Conservation (phyloP, 2,797 vertebrate species). For the Eupleurogrammus muticus region DNA sequence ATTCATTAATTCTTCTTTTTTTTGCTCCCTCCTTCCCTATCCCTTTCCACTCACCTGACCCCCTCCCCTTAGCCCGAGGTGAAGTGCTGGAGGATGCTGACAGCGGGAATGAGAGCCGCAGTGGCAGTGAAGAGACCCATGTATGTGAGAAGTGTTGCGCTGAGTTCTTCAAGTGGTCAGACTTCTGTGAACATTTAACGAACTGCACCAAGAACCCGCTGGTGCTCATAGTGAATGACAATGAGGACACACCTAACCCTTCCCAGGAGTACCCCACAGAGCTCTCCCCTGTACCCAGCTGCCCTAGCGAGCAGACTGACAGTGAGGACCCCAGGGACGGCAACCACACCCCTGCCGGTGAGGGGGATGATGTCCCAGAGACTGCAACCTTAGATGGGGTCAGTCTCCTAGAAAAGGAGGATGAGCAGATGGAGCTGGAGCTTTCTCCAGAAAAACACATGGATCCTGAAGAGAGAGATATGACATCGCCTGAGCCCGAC, state of each 20-base stretch:
- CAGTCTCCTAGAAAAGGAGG: constrained; percentile 85
- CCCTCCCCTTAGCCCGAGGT: constrained; percentile 85
- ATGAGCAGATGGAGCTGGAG: constrained; percentile 96
- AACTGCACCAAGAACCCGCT: constrained; percentile 95
- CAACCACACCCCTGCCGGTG: constrained; percentile 80
- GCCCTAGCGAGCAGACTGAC: constrained; percentile 90
- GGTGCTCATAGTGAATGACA: constrained; percentile 96
- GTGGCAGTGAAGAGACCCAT: constrained; percentile 95
- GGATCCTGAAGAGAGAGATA: constrained; percentile 84
- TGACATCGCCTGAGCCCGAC: constrained; percentile 85
- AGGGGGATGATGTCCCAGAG: constrained; percentile 87
- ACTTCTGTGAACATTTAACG: constrained; percentile 96
- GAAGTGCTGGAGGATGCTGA: constrained; percentile 94
- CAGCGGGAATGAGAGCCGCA: constrained; percentile 95
- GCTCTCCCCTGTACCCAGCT: constrained; percentile 90
- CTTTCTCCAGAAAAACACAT: constrained; percentile 85
- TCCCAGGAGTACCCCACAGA: constrained; percentile 89
- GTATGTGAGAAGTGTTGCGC: constrained; percentile 97
- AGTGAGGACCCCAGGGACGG: constrained; percentile 90
- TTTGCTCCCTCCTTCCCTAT: constrained; percentile 41
- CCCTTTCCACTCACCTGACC: constrained; percentile 39
- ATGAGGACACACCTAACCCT: constrained; percentile 88
- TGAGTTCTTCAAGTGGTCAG: constrained; percentile 98
- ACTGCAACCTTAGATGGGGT: constrained; percentile 75
- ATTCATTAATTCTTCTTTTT: constrained; percentile 83